phyloP scores from a whole-genome alignment of 2,113 vertebrate species.

The Rostratula benghalensis region DNA sequence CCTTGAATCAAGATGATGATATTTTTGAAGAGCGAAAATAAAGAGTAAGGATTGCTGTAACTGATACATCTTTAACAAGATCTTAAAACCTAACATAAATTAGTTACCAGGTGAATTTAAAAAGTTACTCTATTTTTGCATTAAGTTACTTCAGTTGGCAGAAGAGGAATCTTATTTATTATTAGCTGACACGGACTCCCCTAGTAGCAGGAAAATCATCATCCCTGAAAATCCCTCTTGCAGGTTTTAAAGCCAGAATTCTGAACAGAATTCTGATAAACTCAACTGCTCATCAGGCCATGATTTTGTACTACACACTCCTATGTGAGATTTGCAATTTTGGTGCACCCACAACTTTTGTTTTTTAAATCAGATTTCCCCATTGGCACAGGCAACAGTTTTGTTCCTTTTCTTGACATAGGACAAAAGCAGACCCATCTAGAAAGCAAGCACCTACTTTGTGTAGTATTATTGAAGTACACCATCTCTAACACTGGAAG shows the following conservation, averaged over 20 bases:
- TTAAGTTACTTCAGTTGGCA: neutral
- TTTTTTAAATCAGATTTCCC: neutral
- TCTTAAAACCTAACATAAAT: neutral
- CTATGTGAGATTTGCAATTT: neutral
- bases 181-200: neutral
- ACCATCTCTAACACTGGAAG: neutral
- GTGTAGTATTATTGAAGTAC: neutral
- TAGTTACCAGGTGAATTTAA: neutral
- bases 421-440: neutral
- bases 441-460: neutral
- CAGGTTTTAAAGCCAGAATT: neutral
- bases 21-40: neutral
- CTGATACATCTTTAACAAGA: neutral
- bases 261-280: too few species aligned
- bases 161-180: neutral
- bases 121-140: neutral
- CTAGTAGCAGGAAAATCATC: neutral
- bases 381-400: neutral
- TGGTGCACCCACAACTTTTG: neutral
- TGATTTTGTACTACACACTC: neutral
- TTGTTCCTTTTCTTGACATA: neutral
- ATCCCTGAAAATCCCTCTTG: neutral
- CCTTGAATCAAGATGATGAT: neutral
- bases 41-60: neutral
- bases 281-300: neutral